Evolutionary conservation across 2,797 vertebrate genomes (phyloP).

Genomic region (Darevskia mixta): DNA sequence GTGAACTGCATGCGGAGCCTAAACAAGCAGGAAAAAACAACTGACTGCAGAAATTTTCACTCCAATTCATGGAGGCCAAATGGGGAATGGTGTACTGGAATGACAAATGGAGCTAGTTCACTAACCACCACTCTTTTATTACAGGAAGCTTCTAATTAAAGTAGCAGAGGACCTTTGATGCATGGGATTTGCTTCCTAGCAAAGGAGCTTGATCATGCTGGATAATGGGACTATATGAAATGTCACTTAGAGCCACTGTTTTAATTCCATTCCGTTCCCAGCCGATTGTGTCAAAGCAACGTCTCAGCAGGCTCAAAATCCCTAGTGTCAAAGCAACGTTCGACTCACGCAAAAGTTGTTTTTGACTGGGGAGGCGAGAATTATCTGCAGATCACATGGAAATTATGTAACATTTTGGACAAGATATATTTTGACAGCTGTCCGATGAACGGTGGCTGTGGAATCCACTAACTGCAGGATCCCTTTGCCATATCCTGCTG

Average conservation of each 20-base stretch:
- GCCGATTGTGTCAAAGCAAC: not conserved
- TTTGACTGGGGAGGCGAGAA: no score
- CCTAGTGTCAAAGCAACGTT: not conserved
- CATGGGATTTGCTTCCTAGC: not conserved
- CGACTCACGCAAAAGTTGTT: not conserved
- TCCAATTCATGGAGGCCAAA: no score
- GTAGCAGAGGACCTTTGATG: no score
- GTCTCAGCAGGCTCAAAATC: not conserved
- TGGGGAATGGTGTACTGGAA: no score
- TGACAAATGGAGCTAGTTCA: not conserved
- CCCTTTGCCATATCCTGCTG: not conserved
- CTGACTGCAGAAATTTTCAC: no score
- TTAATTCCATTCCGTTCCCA: not conserved
- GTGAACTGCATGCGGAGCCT: no score
- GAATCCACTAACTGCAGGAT: not conserved
- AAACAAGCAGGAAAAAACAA: no score
- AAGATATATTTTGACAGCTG: not conserved
- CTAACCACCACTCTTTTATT: no score
- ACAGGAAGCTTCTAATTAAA: no score
- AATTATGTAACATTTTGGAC: not conserved
- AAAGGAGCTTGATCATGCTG: not conserved
- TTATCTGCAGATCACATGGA: not conserved
- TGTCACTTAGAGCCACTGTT: not conserved
- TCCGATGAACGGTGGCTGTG: not conserved
- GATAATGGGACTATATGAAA: not conserved